Conservation (phyloP, 2,888 invertebrate species). For the Platycheirus rosarum region DNA sequence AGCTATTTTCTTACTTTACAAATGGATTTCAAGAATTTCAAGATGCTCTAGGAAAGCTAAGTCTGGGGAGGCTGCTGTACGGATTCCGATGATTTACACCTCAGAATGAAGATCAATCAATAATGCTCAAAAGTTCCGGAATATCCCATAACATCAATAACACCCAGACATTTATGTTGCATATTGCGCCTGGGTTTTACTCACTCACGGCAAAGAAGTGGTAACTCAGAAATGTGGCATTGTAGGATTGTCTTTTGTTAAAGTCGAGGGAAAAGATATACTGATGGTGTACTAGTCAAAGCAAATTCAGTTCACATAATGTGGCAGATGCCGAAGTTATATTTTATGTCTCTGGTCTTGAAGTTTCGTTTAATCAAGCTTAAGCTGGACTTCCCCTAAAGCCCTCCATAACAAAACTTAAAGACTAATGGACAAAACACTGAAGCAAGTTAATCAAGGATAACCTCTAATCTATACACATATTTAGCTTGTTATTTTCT, state of each 20-base stretch:
- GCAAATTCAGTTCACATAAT: constrained; percentile 91
- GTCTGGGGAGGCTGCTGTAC: constrained; percentile 79
- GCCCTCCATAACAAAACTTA: too few relatives aligned
- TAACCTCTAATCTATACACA: too few relatives aligned
- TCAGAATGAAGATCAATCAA: constrained; percentile 73
- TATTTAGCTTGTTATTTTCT: too few relatives aligned
- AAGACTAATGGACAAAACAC: too few relatives aligned
- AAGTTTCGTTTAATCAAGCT: constrained; percentile 97
- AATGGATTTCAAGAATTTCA: constrained; percentile 76
- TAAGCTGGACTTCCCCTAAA: too few relatives aligned
- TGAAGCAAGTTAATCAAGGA: too few relatives aligned
- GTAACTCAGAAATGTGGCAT: constrained; percentile 82
- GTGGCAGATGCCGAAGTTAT: constrained; percentile 93
- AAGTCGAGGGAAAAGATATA: constrained; percentile 80
- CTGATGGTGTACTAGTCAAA: constrained; percentile 83
- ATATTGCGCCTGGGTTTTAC: constrained; percentile 75
- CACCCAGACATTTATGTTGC: constrained; percentile 76
- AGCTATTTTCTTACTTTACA: constrained; percentile 79
- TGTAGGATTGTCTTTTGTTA: constrained; percentile 87
- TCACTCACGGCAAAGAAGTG: constrained; percentile 74
- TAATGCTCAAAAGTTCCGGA: constrained; percentile 67
- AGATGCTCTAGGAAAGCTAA: constrained; percentile 79
- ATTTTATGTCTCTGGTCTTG: constrained; percentile 97
- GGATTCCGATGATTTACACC: constrained; percentile 79
- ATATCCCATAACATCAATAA: constrained; percentile 47